phyloP scores from a whole-genome alignment of 1,140 invertebrate genomes.

The Phocides pigmalion region DNA sequence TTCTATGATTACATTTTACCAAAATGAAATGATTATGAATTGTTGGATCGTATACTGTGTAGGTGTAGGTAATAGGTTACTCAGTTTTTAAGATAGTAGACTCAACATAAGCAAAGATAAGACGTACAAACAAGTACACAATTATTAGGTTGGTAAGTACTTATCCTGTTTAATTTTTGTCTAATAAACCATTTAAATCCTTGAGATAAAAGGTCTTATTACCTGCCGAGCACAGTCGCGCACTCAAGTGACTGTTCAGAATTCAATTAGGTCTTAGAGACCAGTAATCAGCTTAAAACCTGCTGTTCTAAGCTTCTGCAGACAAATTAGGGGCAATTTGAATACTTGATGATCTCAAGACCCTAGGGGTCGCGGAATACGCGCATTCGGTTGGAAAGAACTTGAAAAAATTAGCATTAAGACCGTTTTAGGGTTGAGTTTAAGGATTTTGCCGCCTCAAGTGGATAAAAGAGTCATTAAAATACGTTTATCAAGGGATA shows the following conservation, averaged over 20 bases:
- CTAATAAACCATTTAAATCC: conserved; percentile 34
- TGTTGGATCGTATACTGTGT: no score
- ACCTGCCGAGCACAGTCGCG: conserved; percentile 28
- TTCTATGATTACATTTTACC: no score
- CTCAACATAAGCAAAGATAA: no score
- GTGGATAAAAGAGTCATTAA: conserved; percentile 8
- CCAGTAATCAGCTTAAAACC: conserved; percentile 53
- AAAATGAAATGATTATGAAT: no score
- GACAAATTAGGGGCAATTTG: conserved; percentile 63
- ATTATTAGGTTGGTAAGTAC: no score
- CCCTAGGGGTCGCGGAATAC: conserved; percentile 38
- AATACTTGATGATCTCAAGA: conserved; percentile 60
- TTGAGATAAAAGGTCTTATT: conserved; percentile 33
- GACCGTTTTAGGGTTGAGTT: conserved; percentile 31
- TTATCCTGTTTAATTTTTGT: conserved; percentile 11
- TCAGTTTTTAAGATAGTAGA: no score
- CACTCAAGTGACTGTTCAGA: conserved; percentile 40
- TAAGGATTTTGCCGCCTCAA: conserved; percentile 19
- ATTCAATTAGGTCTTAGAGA: conserved; percentile 50
- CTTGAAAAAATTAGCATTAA: conserved; percentile 60
- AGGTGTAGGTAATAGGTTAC: no score
- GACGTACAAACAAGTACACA: no score
- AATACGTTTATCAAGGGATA: neutral
- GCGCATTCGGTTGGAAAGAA: conserved; percentile 43
- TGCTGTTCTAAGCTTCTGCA: conserved; percentile 52